Evolutionary conservation across 2,888 invertebrate species (phyloP).

Genomic region (Malthinus flaveolus): DNA sequence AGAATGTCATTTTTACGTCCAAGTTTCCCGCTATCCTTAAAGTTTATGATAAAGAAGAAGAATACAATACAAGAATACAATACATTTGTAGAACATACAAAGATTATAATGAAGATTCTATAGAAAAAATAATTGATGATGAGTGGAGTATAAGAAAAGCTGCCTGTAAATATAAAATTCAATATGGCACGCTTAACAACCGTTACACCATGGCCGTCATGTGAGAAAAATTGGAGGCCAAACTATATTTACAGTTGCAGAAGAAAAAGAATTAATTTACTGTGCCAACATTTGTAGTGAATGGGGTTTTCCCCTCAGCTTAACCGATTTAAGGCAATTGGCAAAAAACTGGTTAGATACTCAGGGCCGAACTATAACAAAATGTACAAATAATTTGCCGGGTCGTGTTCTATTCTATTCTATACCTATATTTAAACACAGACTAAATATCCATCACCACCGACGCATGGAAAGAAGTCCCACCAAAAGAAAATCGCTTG

Average conservation of each 20-base stretch:
- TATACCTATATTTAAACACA: no score
- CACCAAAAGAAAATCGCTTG: no score
- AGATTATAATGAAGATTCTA: background rate
- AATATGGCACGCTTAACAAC: constrained; percentile 13
- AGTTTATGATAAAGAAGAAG: no score
- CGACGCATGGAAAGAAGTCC: no score
- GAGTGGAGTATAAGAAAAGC: constrained; percentile 3
- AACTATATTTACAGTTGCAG: constrained; percentile 10
- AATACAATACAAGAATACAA: no score
- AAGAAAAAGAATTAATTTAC: constrained; percentile 19
- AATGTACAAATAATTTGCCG: background rate
- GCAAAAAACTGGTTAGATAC: constrained; percentile 20
- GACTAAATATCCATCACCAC: no score
- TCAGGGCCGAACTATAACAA: constrained; percentile 8
- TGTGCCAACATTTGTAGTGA: constrained; percentile 16
- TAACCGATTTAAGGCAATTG: constrained; percentile 12
- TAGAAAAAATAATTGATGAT: constrained; percentile 9
- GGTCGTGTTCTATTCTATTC: no score
- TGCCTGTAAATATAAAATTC: constrained; percentile 8
- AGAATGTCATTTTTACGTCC: no score
- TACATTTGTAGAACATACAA: background rate
- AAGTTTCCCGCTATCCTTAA: no score
- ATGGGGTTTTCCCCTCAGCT: constrained; percentile 20
- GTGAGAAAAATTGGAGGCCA: constrained; percentile 8
- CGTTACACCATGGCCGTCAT: no score